A percentile compares a stretch with the other conserved stretches of the same genome.
Conservation (phyloP, 2,888 invertebrate genomes). For the Bembecia ichneumoniformis region DNA sequence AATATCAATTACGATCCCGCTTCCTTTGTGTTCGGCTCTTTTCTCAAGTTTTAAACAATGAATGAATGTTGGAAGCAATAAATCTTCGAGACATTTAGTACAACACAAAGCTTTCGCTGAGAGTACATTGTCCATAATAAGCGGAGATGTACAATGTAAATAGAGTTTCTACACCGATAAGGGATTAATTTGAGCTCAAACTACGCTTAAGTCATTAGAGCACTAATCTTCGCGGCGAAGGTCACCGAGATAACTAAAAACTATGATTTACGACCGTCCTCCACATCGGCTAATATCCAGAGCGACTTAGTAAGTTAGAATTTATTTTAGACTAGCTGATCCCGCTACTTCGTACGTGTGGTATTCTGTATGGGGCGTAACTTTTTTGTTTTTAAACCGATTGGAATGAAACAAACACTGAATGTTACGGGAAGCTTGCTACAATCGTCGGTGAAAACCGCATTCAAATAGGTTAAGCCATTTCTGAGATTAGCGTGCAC, state of each 20-base stretch:
- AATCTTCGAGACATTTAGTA: slow-evolving; percentile 10
- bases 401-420: no score
- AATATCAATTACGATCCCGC: slow-evolving; percentile 22
- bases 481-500: no score
- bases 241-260: not conserved
- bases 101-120: not conserved
- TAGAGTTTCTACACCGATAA: not conserved
- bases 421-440: no score
- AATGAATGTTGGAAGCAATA: slow-evolving; percentile 18
- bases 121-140: not conserved
- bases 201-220: not conserved
- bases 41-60: slow-evolving; percentile 24
- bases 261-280: not conserved
- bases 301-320: not conserved
- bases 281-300: not conserved
- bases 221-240: not conserved
- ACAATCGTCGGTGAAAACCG: no score
- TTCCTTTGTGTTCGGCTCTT: slow-evolving; percentile 20
- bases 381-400: no score
- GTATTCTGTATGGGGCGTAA: no score
- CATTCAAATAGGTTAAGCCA: no score
- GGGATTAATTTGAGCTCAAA: not conserved
- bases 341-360: no score
- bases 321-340: no score
- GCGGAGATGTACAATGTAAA: not conserved